phyloP scores from a whole-genome alignment of 2,797 vertebrate species.

The Cyprinodon diabolis region DNA sequence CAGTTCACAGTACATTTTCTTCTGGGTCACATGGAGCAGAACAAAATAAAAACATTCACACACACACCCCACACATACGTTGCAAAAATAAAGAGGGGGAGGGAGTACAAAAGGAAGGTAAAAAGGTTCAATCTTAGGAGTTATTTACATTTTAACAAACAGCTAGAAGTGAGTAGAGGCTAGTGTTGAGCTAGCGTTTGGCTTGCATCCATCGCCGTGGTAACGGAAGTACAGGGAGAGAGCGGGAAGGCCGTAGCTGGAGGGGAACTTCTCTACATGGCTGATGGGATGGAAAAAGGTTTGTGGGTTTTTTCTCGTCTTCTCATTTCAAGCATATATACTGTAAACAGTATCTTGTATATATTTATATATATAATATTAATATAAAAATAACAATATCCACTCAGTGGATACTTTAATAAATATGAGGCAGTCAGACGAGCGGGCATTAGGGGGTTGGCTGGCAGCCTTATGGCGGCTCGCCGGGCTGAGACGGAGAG shows the following conservation, averaged over 20 bases:
- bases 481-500: conserved; percentile 33
- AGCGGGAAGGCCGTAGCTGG: neutral
- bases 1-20: conserved; percentile 37
- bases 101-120: conserved; percentile 60
- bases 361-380: conserved; percentile 61
- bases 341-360: conserved; percentile 72
- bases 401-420: conserved; percentile 47
- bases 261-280: conserved; percentile 28
- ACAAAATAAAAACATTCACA: conserved; percentile 17
- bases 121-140: conserved; percentile 45
- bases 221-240: neutral
- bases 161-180: conserved; percentile 70
- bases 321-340: conserved; percentile 63
- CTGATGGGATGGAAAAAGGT: conserved; percentile 29
- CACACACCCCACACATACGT: neutral
- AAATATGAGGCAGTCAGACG: conserved; percentile 67
- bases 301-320: conserved; percentile 60
- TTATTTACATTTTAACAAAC: conserved; percentile 67
- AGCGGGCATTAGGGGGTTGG: conserved; percentile 64
- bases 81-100: conserved; percentile 42
- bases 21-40: conserved; percentile 34
- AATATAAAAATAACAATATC: conserved; percentile 61
- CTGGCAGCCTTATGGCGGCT: conserved; percentile 58
- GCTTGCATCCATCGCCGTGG: conserved; percentile 58
- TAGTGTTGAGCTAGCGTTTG: conserved; percentile 55